Evolutionary conservation across 2,113 vertebrate species (phyloP).

Genomic region (Nestor notabilis): DNA sequence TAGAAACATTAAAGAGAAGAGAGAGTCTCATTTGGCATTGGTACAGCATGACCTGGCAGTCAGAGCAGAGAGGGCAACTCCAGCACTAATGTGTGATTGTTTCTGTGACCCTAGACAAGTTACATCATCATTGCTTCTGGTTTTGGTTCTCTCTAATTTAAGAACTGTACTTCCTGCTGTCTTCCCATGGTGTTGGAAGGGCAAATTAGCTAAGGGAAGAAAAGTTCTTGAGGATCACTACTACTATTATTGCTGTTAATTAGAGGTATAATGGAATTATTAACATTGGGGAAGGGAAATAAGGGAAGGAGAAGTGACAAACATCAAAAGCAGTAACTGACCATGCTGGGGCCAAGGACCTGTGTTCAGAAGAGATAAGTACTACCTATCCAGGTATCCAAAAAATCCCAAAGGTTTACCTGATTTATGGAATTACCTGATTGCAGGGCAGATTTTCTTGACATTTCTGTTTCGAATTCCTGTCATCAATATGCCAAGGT

Average conservation of each 20-base stretch:
- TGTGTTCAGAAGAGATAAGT: neutral
- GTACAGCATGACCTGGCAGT: neutral
- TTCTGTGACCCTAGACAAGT: conserved; percentile 39
- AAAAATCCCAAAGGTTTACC: neutral
- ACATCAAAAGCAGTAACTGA: neutral
- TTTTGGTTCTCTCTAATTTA: conserved; percentile 41
- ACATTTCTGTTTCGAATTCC: neutral
- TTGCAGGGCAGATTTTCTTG: neutral
- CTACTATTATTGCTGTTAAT: neutral
- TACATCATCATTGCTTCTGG: conserved; percentile 8
- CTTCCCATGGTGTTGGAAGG: neutral
- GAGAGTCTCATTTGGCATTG: neutral
- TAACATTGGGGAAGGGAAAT: neutral
- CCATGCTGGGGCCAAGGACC: neutral
- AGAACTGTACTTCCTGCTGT: conserved; percentile 14
- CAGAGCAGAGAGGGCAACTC: neutral
- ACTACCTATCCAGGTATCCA: neutral
- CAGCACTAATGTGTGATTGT: neutral
- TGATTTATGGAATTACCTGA: neutral
- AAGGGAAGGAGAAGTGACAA: neutral
- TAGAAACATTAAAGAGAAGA: neutral
- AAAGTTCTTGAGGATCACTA: neutral
- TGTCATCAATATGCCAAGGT: neutral
- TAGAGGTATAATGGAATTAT: neutral
- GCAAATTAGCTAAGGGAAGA: neutral